A percentile compares a stretch with the other conserved stretches of the same genome.
Evolutionary conservation across 2,797 vertebrate species (phyloP).

Genomic region (Lerista edwardsae): DNA sequence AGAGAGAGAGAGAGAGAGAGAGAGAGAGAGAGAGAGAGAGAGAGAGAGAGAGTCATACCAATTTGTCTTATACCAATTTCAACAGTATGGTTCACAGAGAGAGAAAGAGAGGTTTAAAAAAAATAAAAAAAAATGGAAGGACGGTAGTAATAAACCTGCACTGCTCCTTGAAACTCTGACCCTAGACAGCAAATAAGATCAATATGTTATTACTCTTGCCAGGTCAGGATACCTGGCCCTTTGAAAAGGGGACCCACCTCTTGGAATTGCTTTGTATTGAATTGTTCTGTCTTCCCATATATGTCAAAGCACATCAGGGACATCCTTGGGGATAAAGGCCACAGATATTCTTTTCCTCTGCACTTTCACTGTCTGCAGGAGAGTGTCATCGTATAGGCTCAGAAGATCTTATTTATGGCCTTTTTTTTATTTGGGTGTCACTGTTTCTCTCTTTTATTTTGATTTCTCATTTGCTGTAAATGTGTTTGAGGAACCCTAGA

Average conservation of each 20-base stretch:
- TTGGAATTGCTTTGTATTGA: not conserved
- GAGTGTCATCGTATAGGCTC: not conserved
- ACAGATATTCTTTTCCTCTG: not conserved
- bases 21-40: too few species aligned
- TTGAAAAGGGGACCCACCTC: not conserved
- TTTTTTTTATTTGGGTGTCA: not conserved
- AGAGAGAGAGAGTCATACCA: too few species aligned
- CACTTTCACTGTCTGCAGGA: not conserved
- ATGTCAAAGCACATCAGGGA: not conserved
- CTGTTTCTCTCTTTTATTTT: not conserved
- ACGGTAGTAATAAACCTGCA: not conserved
- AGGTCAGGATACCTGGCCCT: not conserved
- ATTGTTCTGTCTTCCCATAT: not conserved
- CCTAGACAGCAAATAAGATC: rapidly evolving
- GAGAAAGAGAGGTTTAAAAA: not conserved
- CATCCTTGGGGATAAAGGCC: not conserved
- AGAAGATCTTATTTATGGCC: not conserved
- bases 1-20: too few species aligned
- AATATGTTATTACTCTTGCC: not conserved
- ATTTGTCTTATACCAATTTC: not conserved
- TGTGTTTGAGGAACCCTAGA: not conserved
- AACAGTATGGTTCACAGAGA: not conserved
- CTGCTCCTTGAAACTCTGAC: constrained; percentile 10
- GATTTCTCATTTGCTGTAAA: not conserved
- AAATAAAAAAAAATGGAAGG: not conserved